Percentiles rank a stretch among this genome's conserved stretches.
These are phyloP conservation scores for Rhamnusium bicolor DNA, from an alignment of 2,888 invertebrate genomes.

Conservation along the genomic window DNA sequence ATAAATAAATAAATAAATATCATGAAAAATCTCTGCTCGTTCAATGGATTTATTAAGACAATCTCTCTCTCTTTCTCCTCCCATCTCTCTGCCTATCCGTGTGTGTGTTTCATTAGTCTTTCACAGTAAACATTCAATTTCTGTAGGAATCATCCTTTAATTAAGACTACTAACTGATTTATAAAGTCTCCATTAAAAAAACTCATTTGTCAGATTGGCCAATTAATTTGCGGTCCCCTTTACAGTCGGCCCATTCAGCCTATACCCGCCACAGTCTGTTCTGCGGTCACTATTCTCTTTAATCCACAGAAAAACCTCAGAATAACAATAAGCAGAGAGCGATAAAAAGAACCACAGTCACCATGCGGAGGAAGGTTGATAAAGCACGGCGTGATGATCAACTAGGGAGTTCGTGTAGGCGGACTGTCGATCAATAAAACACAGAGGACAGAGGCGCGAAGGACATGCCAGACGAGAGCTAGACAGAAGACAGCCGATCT, in stretches of 20 bases:
- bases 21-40: too few species aligned
- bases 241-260: neutral
- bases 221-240: neutral
- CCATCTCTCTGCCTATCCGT: too few species aligned
- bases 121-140: too few species aligned
- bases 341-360: slow-evolving; percentile 36
- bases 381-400: slow-evolving; percentile 45
- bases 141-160: too few species aligned
- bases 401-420: slow-evolving; percentile 48
- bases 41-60: too few species aligned
- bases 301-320: slow-evolving; percentile 35
- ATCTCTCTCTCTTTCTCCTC: too few species aligned
- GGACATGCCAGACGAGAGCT: slow-evolving; percentile 35
- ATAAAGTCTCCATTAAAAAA: neutral
- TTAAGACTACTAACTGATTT: neutral
- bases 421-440: slow-evolving; percentile 51
- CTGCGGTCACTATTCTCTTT: slow-evolving; percentile 36
- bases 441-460: slow-evolving; percentile 48
- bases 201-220: slow-evolving; percentile 6
- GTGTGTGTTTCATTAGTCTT: too few species aligned
- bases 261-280: neutral
- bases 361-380: slow-evolving; percentile 42
- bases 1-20: too few species aligned
- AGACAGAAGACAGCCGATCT: slow-evolving; percentile 26
- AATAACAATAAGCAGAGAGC: slow-evolving; percentile 34